Base-by-base conservation (phyloP, 1,140 invertebrate species). In the Drosophila baimaii region DNA sequence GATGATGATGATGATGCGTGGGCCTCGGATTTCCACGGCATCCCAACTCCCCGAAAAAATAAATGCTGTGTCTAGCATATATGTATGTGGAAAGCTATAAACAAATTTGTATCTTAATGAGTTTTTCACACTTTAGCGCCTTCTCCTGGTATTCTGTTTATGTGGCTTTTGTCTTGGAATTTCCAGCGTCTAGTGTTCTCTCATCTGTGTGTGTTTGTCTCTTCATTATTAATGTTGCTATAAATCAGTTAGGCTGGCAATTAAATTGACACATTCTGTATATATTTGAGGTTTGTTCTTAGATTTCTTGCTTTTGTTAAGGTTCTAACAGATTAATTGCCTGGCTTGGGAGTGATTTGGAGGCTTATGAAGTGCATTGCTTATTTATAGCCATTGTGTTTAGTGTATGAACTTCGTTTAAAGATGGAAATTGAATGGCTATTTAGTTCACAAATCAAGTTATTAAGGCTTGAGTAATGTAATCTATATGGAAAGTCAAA, bases 111-210 rank as follows among this genome's bases (percentile, higher is more conserved):
- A 64, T 55, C 71, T 75, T 75, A 75, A 75, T 75, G 59, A 72
- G 72, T 75, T 75, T 75, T 75, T 75, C 71, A 75, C 72, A 75
- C 71, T 57, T 75, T 64, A 75, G 72, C 70, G 70, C 70, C 70
- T 73, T 52, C 13, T n/a, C 29, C 51, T 52, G 51, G 31, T 5
- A 21, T 54, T 62, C 35, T 5, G 15, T 49, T 43, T 44, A 13
- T 43, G 12, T 33, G 27, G 29, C 17, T 35, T 52, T 15, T 56
- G 41, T 19, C 49, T 56, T 70, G 64, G 51, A 56, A 57, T 47
- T 52, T 39, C 33, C 51, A 58, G 6, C 1, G 21, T 12, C 69
- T 72, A 58, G 33, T 71, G 69, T 27, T 63, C 47, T 62, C 3
- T 51, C 25, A 7, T 13, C n/a, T 27, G 17, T 27, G 5, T 51